A percentile compares a stretch with the other conserved stretches of the same genome.
These are phyloP conservation scores for Anoncus sp. DNA, from an alignment of 2,888 invertebrate genomes.

Conservation along the genomic window DNA sequence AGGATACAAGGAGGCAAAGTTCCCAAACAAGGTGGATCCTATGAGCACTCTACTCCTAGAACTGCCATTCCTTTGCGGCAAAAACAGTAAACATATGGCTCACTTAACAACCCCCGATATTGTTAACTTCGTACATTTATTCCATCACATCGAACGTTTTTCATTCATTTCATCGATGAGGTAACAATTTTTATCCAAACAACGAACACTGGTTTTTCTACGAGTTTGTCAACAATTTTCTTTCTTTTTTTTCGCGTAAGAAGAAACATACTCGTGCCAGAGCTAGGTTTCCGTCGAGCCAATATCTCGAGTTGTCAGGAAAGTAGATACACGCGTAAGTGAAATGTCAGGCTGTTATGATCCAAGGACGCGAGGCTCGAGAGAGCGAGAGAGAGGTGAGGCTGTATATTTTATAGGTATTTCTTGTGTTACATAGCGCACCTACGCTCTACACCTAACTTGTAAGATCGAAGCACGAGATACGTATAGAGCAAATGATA, in stretches of 20 bases:
- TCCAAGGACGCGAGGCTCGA: slow-evolving; percentile 75
- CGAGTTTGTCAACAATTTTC: neutral
- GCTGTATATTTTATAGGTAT: slow-evolving; percentile 47
- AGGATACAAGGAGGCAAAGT: too few relatives aligned
- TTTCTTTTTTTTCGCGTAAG: neutral
- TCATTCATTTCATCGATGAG: neutral
- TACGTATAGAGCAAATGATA: slow-evolving; percentile 21
- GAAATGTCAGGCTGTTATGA: slow-evolving; percentile 78
- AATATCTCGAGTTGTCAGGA: slow-evolving; percentile 41
- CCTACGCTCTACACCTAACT: slow-evolving; percentile 40
- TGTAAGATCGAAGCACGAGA: slow-evolving; percentile 14
- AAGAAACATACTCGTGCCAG: slow-evolving; percentile 2
- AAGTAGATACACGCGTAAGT: slow-evolving; percentile 67
- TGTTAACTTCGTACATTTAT: too few relatives aligned
- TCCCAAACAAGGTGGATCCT: too few relatives aligned
- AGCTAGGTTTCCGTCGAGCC: slow-evolving; percentile 3
- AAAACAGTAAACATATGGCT: too few relatives aligned
- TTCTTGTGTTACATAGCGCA: slow-evolving; percentile 61
- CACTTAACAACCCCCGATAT: too few relatives aligned
- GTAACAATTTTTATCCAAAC: neutral
- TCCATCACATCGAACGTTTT: neutral
- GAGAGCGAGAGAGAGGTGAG: slow-evolving; percentile 68
- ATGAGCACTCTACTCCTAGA: too few relatives aligned
- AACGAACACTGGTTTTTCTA: neutral
- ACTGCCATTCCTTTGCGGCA: too few relatives aligned